A percentile compares a stretch with the other conserved stretches of the same genome.
These are phyloP conservation scores for Aphelocoma californica DNA, from an alignment of 2,797 vertebrate genomes.

Conservation along the genomic window DNA sequence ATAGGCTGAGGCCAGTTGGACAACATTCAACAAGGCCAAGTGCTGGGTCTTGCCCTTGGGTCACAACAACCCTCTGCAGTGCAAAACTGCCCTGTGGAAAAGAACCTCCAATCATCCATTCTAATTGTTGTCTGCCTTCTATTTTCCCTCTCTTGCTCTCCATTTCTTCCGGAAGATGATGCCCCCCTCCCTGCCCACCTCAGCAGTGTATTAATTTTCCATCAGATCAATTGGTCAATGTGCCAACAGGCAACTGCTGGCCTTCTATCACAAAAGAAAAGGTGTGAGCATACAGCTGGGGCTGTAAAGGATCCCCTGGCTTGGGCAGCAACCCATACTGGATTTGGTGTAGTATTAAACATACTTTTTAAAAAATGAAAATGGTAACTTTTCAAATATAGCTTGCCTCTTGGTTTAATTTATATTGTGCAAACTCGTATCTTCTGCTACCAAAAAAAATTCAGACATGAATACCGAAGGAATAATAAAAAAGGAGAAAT, in stretches of 20 bases:
- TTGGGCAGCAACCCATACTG: background rate
- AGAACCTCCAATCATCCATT: background rate
- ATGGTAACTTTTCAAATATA: background rate
- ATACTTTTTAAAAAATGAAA: background rate
- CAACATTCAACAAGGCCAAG: background rate
- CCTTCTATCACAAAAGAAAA: background rate
- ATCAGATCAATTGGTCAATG: background rate
- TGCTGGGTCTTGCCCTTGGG: background rate
- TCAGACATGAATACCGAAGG: background rate
- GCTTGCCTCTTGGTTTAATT: background rate
- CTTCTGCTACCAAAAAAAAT: background rate
- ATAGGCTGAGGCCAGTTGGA: rapidly evolving
- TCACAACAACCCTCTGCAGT: background rate
- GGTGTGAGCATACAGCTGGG: background rate
- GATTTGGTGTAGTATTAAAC: background rate
- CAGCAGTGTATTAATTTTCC: background rate
- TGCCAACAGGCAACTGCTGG: background rate
- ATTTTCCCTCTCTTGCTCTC: background rate
- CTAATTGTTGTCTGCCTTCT: background rate
- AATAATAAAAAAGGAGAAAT: background rate
- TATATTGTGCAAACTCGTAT: background rate
- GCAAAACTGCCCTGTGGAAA: rapidly evolving
- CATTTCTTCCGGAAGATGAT: background rate
- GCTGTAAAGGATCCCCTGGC: background rate
- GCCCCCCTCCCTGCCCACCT: rapidly evolving